Evolutionary conservation across 92 coral and sea anemone species (phyloP).

Genomic region (Isaurus tuberculatus): DNA sequence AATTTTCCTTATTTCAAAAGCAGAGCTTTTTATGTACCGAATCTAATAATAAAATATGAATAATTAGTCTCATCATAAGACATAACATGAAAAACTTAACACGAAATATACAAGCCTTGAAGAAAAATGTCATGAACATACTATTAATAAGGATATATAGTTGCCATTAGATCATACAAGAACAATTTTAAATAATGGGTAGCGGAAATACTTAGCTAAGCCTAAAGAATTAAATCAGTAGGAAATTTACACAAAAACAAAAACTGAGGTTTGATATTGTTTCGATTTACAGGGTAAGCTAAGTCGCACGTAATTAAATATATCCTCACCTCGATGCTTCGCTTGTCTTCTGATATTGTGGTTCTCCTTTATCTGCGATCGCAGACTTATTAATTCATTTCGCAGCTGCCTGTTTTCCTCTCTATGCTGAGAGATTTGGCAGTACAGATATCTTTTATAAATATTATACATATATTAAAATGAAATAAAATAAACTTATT

Average conservation of each 20-base stretch:
- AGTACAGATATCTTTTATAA: not conserved
- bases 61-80: not conserved
- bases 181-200: not conserved
- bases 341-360: conserved; percentile 4
- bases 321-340: not conserved
- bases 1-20: not conserved
- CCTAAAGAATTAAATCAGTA: not conserved
- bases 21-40: not conserved
- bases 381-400: conserved; percentile 1
- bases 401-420: conserved; percentile 12
- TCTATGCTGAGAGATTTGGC: not conserved
- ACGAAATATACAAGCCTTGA: not conserved
- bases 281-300: not conserved
- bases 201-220: not conserved
- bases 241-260: not conserved
- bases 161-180: not conserved
- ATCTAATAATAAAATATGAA: not conserved
- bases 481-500: too few species aligned
- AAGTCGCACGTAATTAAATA: not conserved
- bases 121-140: not conserved
- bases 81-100: not conserved
- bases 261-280: not conserved
- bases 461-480: not conserved
- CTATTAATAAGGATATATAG: not conserved
- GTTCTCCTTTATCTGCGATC: not conserved